Evolutionary conservation across 2,113 vertebrate genomes (phyloP).

Genomic region (Anhinga anhinga): DNA sequence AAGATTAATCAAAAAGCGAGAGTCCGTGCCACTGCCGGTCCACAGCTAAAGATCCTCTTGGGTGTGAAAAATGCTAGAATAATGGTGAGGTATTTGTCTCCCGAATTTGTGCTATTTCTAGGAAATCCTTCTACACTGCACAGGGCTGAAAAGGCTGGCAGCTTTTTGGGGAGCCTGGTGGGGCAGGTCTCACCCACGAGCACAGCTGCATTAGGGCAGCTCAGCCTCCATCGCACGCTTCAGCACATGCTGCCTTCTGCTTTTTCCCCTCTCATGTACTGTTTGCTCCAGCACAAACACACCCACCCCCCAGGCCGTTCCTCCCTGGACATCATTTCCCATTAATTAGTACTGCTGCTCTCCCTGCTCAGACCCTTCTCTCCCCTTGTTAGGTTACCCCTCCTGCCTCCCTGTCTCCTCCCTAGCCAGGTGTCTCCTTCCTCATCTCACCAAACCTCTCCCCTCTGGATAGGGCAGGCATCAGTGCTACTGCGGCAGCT

Average conservation of each 20-base stretch:
- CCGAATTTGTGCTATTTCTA: slow-evolving; percentile 29
- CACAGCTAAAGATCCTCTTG: slow-evolving; percentile 44
- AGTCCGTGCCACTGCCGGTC: background rate
- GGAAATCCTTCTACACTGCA: background rate
- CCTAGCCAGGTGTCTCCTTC: background rate
- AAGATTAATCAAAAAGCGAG: slow-evolving; percentile 54
- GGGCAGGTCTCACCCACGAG: background rate
- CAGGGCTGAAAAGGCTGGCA: background rate
- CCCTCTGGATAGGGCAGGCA: background rate
- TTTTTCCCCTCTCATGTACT: accelerated
- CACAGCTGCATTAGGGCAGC: accelerated
- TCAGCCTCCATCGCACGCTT: accelerated
- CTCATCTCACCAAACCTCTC: background rate
- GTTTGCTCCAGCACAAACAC: background rate
- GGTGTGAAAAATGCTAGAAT: slow-evolving; percentile 55
- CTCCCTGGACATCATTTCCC: background rate
- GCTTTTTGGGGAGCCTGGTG: background rate
- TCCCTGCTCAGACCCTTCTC: background rate
- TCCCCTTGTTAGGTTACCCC: background rate
- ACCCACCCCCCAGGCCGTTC: accelerated
- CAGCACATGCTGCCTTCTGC: background rate
- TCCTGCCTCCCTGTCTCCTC: background rate
- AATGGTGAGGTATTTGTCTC: slow-evolving; percentile 56
- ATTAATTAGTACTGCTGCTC: background rate
- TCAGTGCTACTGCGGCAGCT: background rate